Evolutionary conservation across 2,888 invertebrate species (phyloP).

Genomic region (Leucoma salicis): DNA sequence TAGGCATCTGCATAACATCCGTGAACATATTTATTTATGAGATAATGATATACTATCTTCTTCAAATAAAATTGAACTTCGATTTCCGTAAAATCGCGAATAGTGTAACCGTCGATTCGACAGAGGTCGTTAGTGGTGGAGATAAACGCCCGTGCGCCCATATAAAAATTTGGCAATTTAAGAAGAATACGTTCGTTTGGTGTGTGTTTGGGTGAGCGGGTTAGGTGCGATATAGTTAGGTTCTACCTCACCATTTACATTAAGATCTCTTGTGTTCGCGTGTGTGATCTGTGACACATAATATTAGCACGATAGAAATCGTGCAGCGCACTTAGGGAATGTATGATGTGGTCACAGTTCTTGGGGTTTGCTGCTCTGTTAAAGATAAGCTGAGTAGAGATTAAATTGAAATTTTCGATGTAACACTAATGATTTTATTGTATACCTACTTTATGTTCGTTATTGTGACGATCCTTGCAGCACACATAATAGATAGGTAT

Average conservation of each 20-base stretch:
- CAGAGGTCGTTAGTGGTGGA: constrained; percentile 26
- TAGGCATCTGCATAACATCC: too few species aligned
- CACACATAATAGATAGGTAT: too few species aligned
- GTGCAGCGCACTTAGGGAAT: constrained; percentile 4
- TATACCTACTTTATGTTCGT: too few species aligned
- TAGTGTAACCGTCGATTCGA: constrained; percentile 35
- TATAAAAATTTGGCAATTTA: constrained; percentile 15
- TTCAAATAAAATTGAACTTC: constrained; percentile 28
- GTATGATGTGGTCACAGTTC: not conserved
- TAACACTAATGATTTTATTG: too few species aligned
- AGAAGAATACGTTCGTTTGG: constrained; percentile 9
- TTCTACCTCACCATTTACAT: constrained; percentile 46
- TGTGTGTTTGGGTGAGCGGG: constrained; percentile 28
- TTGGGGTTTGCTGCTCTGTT: not conserved
- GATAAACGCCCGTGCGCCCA: constrained; percentile 17
- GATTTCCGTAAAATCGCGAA: constrained; percentile 31
- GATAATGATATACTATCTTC: constrained; percentile 12
- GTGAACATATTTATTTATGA: too few species aligned
- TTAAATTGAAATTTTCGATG: too few species aligned
- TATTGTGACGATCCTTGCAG: too few species aligned
- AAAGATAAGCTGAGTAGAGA: constrained; percentile 8
- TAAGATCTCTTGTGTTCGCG: constrained; percentile 23
- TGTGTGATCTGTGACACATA: constrained; percentile 26
- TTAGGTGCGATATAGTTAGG: constrained; percentile 38
- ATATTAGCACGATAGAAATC: constrained; percentile 9